Conservation (phyloP, 92 coral and sea anemone species). For the Umimayanthus chanpuru region DNA sequence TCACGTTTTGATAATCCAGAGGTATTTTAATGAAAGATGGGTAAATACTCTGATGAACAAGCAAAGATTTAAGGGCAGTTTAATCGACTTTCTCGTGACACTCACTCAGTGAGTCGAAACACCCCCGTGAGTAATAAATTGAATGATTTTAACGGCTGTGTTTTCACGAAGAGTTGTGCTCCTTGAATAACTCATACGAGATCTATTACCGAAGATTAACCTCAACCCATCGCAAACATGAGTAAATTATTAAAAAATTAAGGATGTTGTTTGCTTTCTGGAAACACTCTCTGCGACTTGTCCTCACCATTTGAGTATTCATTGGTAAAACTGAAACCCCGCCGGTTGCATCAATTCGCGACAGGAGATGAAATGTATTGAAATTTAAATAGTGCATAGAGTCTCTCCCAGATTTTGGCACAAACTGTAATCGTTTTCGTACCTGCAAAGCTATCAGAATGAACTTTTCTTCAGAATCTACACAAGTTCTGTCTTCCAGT, state of each 20-base stretch:
- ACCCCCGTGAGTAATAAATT: slow-evolving; percentile 12
- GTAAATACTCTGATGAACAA: neutral
- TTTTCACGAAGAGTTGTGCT: too few species aligned
- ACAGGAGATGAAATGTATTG: slow-evolving; percentile 14
- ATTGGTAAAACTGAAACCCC: neutral
- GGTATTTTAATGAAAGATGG: slow-evolving; percentile 32
- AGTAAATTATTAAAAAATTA: neutral
- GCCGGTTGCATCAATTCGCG: neutral
- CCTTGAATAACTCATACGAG: neutral
- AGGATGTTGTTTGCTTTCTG: neutral
- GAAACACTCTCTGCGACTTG: neutral
- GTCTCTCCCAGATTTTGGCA: slow-evolving; percentile 1
- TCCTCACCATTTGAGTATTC: neutral
- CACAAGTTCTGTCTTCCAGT: slow-evolving; percentile 21
- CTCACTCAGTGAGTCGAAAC: slow-evolving; percentile 31
- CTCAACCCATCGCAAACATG: neutral
- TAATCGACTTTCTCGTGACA: slow-evolving; percentile 20
- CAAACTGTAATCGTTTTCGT: slow-evolving; percentile 24
- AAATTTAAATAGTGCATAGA: neutral
- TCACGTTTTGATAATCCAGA: slow-evolving; percentile 1
- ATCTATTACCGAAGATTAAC: neutral
- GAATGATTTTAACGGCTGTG: neutral
- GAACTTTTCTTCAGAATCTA: slow-evolving; percentile 7
- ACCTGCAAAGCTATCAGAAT: neutral
- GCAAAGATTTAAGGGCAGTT: neutral